phyloP scores from a whole-genome alignment of 2,888 invertebrate species.

The Hyposoter didymator region DNA sequence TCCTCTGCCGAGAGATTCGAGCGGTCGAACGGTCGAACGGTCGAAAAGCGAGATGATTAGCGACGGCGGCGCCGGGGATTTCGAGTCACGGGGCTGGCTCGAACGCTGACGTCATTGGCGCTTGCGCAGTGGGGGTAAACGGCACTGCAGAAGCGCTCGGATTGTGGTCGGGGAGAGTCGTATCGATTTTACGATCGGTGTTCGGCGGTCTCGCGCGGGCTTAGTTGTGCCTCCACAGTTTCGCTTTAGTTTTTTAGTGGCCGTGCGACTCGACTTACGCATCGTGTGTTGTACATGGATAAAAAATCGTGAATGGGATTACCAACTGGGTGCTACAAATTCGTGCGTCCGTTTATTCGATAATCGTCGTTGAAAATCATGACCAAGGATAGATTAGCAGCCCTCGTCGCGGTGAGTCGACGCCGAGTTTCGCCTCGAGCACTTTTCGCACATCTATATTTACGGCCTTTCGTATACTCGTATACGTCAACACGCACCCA shows the following conservation, averaged over 20 bases:
- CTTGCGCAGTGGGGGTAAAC: conserved; percentile 85
- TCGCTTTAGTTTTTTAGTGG: conserved; percentile 86
- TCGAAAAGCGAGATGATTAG: no score
- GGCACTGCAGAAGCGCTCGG: conserved; percentile 88
- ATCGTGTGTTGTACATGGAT: conserved; percentile 88
- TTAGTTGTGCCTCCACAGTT: conserved; percentile 81
- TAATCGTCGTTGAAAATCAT: conserved; percentile 84
- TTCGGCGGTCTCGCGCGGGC: conserved; percentile 81
- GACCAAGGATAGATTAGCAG: conserved; percentile 99
- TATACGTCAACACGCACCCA: conserved; percentile 1
- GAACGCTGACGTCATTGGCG: conserved; percentile 83
- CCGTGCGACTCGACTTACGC: conserved; percentile 85
- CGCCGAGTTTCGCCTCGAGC: conserved; percentile 58
- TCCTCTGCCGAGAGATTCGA: no score
- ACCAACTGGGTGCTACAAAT: conserved; percentile 80
- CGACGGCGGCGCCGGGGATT: not conserved
- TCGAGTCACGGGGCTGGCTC: not conserved
- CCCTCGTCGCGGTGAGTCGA: conserved; percentile 94
- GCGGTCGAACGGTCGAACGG: no score
- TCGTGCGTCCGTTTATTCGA: conserved; percentile 79
- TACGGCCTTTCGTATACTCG: not conserved
- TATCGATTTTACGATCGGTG: conserved; percentile 92
- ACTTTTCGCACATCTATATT: conserved; percentile 24
- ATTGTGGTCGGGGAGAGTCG: conserved; percentile 85
- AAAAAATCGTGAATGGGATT: conserved; percentile 91